Percentiles rank a stretch among this genome's conserved stretches.
Conservation (phyloP, 2,888 invertebrate species). For the Geotrupes spiniger region DNA sequence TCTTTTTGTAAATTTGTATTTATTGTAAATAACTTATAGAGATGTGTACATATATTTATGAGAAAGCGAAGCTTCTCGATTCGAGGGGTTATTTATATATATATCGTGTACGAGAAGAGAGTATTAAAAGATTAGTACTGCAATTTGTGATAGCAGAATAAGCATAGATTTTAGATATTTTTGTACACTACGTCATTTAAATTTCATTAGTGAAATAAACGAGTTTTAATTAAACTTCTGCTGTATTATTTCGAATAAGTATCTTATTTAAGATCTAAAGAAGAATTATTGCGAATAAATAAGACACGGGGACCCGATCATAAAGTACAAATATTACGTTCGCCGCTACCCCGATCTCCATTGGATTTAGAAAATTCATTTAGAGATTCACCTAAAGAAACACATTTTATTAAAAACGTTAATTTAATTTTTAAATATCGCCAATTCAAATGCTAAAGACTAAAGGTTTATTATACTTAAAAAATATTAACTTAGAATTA, state of each 20-base stretch:
- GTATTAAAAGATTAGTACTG: slow-evolving; percentile 33
- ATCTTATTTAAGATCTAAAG: no score
- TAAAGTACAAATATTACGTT: no score
- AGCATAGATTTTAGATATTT: slow-evolving; percentile 46
- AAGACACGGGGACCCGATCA: no score
- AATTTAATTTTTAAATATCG: no score
- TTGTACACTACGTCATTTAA: slow-evolving; percentile 39
- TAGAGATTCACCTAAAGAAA: no score
- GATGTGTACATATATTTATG: slow-evolving; percentile 2
- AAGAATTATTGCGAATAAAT: no score
- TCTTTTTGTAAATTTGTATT: slow-evolving; percentile 4
- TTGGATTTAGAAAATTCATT: no score
- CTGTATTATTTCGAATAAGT: slow-evolving; percentile 3
- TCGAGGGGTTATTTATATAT: slow-evolving; percentile 1
- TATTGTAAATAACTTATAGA: slow-evolving; percentile 1
- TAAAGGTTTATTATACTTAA: no score
- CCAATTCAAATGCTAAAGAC: no score
- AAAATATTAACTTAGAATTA: no score
- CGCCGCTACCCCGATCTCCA: no score
- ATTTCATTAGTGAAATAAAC: slow-evolving; percentile 18
- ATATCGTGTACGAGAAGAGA: slow-evolving; percentile 17
- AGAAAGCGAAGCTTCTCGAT: background rate
- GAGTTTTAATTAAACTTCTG: background rate
- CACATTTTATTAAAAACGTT: no score
- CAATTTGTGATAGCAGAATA: slow-evolving; percentile 48